Conservation (phyloP, 2,888 invertebrate genomes). For the Lobophora halterata region DNA sequence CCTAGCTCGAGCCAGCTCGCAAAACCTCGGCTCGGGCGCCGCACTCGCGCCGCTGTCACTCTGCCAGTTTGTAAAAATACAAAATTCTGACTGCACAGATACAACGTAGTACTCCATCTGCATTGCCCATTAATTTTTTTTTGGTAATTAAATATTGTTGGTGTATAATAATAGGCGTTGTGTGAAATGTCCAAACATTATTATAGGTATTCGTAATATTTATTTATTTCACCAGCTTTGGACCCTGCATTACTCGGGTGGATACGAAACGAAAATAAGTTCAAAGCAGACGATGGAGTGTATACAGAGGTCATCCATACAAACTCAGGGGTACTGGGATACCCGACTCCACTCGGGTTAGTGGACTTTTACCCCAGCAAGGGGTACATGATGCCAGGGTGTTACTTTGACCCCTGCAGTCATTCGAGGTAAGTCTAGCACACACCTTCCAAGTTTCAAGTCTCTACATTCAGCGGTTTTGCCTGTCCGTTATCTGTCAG, state of each 20-base stretch:
- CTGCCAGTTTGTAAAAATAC: too few species aligned
- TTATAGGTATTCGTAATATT: neutral
- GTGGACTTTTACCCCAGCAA: constrained; percentile 45
- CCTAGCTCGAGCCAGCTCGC: too few species aligned
- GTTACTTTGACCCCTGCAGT: constrained; percentile 32
- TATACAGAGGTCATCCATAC: constrained; percentile 46
- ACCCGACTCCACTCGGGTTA: constrained; percentile 27
- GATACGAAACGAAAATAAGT: constrained; percentile 34
- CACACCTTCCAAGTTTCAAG: neutral
- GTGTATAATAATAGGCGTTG: too few species aligned
- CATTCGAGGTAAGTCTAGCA: constrained; percentile 34
- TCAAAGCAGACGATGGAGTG: constrained; percentile 28
- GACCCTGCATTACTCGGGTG: constrained; percentile 43
- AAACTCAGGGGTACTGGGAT: constrained; percentile 37
- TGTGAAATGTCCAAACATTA: too few species aligned
- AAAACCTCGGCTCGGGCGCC: too few species aligned
- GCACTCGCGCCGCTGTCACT: too few species aligned
- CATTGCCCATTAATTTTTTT: too few species aligned
- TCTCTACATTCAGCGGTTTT: neutral
- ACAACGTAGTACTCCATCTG: too few species aligned
- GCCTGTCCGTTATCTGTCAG: too few species aligned
- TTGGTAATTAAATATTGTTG: too few species aligned
- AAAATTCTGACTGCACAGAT: too few species aligned
- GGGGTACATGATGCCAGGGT: constrained; percentile 40
- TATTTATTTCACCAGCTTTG: constrained; percentile 31